Conservation (phyloP, 2,797 vertebrate species). For the Harpagifer antarcticus region DNA sequence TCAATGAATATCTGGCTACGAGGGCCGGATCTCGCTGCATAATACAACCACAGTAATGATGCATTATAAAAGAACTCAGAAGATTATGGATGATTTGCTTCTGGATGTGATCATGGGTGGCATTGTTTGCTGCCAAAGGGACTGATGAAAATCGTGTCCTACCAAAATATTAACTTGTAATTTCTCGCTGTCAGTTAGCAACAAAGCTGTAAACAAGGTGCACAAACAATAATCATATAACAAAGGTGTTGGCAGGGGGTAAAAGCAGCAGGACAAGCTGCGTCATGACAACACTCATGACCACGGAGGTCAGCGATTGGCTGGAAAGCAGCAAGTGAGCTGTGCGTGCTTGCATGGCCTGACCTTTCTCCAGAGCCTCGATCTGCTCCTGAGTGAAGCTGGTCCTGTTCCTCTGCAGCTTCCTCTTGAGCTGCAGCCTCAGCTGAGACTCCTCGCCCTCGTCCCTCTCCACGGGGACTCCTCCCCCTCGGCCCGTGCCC, state of each 20-base stretch:
- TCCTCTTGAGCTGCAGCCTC: slow-evolving; percentile 91
- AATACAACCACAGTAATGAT: slow-evolving; percentile 56
- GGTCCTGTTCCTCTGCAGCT: slow-evolving; percentile 90
- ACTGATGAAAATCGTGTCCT: slow-evolving; percentile 3
- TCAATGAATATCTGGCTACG: slow-evolving; percentile 44
- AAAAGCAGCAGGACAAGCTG: slow-evolving; percentile 53
- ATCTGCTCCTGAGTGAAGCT: slow-evolving; percentile 93
- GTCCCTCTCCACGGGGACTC: slow-evolving; percentile 79
- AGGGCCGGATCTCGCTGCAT: slow-evolving; percentile 61
- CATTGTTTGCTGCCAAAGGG: slow-evolving; percentile 3
- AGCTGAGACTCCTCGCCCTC: slow-evolving; percentile 87
- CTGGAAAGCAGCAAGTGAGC: slow-evolving; percentile 36
- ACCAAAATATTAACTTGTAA: background rate
- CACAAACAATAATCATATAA: slow-evolving; percentile 34
- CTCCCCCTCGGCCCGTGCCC: slow-evolving; percentile 68
- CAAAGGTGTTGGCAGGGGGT: slow-evolving; percentile 53
- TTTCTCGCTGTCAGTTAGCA: slow-evolving; percentile 4
- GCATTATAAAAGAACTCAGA: slow-evolving; percentile 53
- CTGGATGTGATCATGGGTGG: slow-evolving; percentile 20
- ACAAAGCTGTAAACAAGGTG: slow-evolving; percentile 32
- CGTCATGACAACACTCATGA: slow-evolving; percentile 48
- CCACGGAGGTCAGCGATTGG: slow-evolving; percentile 53
- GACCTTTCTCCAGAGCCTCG: slow-evolving; percentile 92
- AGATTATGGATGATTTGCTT: slow-evolving; percentile 52
- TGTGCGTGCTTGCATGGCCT: slow-evolving; percentile 61